Evolutionary conservation across 2,797 vertebrate genomes (phyloP), one percentile per base, ranked within the genome.

Genomic region (Diglossa cyanea): DNA sequence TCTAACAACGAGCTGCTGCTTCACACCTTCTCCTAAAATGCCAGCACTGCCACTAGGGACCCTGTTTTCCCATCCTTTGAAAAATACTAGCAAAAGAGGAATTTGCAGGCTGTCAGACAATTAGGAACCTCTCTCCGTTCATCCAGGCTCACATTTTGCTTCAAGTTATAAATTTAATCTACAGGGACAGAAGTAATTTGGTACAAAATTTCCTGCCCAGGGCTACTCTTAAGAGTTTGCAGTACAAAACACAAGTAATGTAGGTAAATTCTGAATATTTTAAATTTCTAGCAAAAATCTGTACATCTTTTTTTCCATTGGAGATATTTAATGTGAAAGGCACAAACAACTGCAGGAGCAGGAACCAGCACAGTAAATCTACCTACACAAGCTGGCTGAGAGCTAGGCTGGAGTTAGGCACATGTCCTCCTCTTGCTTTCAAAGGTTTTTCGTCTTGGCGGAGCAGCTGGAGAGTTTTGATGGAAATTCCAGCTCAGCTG

Each of bases 1-100:
- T 84, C 55, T 74, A 91, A 90, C 37, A 92, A 70, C 10, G 12
- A 66, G 51, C 70, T 86, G 66, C 86, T 50, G 92, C 71, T 92
- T 93, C 66, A 76, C 73, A 81, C 39, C 57, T 86, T 53, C 26
- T 92, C 73, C 77, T 85, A 42, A 90, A 92, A 94, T 93, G 80
- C 70, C 83, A 72, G 62, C 15, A 2, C 30, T 92, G 66, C 51
- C 88, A 79, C 90, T 70, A 92, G 55, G 79, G 90, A 93, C 55
- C 39, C 33, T 48, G 26, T 85, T 88, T 96, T 70, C 42, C 35
- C 28, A 35, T 67, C 40, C 66, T 93, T 92, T 86, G 70, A 94
- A 92, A 92, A 92, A 67, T 63, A 73, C 71, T 73, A 79, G 55
- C 35, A 86, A 86, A 82, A 88, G 44, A 37, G 17, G 55, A 76